phyloP scores from a whole-genome alignment of 2,797 vertebrate species.

The Tokudaia muenninki region DNA sequence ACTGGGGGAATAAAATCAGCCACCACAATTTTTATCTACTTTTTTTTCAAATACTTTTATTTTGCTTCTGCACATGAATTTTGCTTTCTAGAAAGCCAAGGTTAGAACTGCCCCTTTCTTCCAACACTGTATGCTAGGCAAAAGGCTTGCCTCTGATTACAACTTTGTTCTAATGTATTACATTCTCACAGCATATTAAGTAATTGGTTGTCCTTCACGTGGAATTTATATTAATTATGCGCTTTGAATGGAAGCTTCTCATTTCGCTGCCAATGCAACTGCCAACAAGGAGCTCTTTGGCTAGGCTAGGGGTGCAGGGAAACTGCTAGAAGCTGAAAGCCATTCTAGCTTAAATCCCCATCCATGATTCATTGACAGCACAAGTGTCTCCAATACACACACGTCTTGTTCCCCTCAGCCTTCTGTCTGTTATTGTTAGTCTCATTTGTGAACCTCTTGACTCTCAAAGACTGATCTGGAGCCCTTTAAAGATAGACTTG shows the following conservation, averaged over 20 bases:
- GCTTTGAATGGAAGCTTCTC: not conserved
- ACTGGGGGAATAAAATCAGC: not conserved
- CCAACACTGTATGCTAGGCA: not conserved
- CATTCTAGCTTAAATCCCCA: not conserved
- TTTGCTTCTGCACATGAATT: slow-evolving; percentile 6
- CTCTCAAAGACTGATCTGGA: not conserved
- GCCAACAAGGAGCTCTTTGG: not conserved
- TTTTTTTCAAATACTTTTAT: slow-evolving; percentile 3
- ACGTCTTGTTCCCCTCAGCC: not conserved
- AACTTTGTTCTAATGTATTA: not conserved
- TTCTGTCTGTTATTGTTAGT: not conserved
- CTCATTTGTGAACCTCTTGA: not conserved
- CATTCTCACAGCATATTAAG: not conserved
- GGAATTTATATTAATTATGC: slow-evolving; percentile 44
- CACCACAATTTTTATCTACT: not conserved
- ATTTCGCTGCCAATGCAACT: not conserved
- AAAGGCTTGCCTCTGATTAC: not conserved
- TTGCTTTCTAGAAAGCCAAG: not conserved
- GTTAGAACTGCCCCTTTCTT: not conserved
- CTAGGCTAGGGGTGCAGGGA: not conserved
- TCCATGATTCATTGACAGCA: not conserved
- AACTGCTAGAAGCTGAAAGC: not conserved
- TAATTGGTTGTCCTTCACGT: not conserved
- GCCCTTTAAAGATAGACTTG: not conserved
- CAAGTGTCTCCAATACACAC: not conserved